Base-by-base conservation (phyloP, 2,797 vertebrate genomes). In the Chaunax sp. region DNA sequence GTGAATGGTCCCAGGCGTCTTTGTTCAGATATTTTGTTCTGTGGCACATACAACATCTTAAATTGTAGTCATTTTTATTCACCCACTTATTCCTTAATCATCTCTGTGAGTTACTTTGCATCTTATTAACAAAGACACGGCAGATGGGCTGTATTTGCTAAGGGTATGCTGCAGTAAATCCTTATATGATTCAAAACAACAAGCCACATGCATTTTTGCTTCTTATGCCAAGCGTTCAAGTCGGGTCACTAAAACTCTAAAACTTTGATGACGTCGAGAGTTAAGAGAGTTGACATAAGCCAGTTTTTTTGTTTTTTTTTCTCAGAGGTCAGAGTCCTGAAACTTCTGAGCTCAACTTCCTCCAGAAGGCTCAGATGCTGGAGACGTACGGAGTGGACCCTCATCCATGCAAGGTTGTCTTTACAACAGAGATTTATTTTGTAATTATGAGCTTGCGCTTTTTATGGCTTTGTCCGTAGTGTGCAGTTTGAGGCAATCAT, bases 301-400 rank as follows among this genome's bases (percentile, higher is more conserved):
- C 38, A 15, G 4, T 40, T 44, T 18, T 62, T 47, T 14, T 50
- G 16, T 30, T 16, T 12, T 52, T 64, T 49, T 38, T 54, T 64
- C 18, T 25, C 86, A 94, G 98, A 75, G 98, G 97, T 67, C 97
- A 98, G 90, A 93, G 89, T 66, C 97, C 97, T 26, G 97, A 98
- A 33, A 96, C 91, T 0, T 95, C 98, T 1, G 98, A 99, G 89
- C 88, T 98, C 69, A 98, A 98, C 89, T 99, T 99, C 81, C 93
- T 99, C 64, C 95, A 96, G 85, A 99, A 98, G 89, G 97, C 98
- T 11, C 96, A 98, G 93, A 97, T 95, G 54, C 82, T 99, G 91
- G 97, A 98, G 91, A 99, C 98, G 0, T 99, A 99, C 0, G 98
- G 98, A 14, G 97, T 99, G 1, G 98, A 99, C 81, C 97, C 97